Conservation (phyloP, 1,140 invertebrate species). For the Grapholita molesta region DNA sequence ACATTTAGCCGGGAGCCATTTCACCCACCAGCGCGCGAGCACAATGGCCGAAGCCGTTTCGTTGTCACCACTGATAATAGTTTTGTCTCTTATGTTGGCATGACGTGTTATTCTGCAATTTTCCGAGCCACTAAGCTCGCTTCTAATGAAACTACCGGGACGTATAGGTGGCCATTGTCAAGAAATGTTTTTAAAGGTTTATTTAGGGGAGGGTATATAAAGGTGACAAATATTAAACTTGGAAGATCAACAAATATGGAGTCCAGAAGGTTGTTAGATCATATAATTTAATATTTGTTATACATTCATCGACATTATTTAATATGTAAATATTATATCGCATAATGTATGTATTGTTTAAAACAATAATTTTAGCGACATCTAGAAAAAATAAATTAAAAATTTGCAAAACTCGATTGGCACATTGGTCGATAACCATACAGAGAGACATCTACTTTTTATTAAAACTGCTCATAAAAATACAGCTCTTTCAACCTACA, state of each 20-base stretch:
- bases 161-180: slow-evolving; percentile 2
- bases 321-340: neutral
- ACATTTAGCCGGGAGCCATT: slow-evolving; percentile 1
- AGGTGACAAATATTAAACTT: too few species aligned
- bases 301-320: neutral
- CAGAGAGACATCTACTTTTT: too few species aligned
- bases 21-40: slow-evolving; percentile 35
- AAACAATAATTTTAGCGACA: neutral
- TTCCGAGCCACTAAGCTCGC: slow-evolving; percentile 57
- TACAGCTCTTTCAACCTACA: too few species aligned
- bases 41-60: slow-evolving; percentile 41
- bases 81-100: slow-evolving; percentile 15
- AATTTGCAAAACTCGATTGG: too few species aligned
- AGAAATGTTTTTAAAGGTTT: neutral
- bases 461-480: too few species aligned
- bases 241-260: too few species aligned
- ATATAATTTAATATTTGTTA: too few species aligned
- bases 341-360: neutral
- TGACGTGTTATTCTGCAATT: slow-evolving; percentile 60
- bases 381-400: too few species aligned
- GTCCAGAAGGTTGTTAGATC: too few species aligned
- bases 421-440: too few species aligned
- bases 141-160: neutral
- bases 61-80: slow-evolving; percentile 30
- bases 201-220: neutral